Conservation (phyloP, 2,888 invertebrate genomes). For the Drosophila paramelanica region DNA sequence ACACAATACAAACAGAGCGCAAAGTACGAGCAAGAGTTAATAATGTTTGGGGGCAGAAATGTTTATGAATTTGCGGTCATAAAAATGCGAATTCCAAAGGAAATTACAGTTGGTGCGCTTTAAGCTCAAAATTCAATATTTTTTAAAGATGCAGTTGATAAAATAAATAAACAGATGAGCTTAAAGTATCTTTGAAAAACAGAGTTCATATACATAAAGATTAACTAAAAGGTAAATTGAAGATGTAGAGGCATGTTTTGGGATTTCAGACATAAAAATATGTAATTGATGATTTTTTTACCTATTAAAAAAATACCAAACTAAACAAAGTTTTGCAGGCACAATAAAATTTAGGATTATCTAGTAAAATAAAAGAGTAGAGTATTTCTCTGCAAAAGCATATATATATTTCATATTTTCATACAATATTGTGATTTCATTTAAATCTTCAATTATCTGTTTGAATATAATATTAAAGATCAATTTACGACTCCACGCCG, state of each 20-base stretch:
- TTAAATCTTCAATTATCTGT: background rate
- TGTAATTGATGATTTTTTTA: background rate
- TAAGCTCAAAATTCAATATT: background rate
- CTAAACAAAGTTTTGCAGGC: background rate
- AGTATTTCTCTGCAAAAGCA: background rate
- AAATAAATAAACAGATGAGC: background rate
- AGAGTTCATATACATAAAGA: background rate
- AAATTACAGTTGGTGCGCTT: slow-evolving; percentile 19
- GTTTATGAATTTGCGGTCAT: slow-evolving; percentile 26
- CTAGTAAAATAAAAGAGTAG: too few relatives aligned
- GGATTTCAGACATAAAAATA: too few relatives aligned
- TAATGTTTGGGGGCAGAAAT: slow-evolving; percentile 10
- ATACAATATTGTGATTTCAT: background rate
- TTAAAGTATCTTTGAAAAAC: background rate
- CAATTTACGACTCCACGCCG: background rate
- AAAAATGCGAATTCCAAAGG: slow-evolving; percentile 28
- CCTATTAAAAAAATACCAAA: background rate
- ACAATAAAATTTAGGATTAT: background rate
- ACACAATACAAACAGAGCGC: slow-evolving; percentile 24
- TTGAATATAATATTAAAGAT: slow-evolving; percentile 1
- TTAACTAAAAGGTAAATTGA: background rate
- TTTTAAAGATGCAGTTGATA: too few relatives aligned
- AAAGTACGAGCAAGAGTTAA: slow-evolving; percentile 26
- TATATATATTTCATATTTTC: too few relatives aligned
- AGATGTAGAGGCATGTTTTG: background rate